A percentile compares a stretch with the other conserved stretches of the same genome.
These are phyloP conservation scores for Macrotrachela quadricornifera DNA, from an alignment of 1,140 invertebrate genomes.

Conservation along the genomic window DNA sequence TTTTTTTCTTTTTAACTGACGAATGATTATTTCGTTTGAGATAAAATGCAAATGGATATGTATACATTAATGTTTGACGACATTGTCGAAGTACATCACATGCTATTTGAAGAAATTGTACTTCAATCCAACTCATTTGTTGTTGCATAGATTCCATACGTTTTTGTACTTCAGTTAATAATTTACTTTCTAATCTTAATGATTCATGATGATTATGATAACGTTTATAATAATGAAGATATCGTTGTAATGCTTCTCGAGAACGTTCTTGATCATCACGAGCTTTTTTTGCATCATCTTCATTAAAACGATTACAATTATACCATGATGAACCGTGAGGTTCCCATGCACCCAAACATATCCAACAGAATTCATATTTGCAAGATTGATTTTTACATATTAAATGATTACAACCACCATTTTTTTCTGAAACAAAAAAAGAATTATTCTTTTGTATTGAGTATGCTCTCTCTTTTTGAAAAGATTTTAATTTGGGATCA, in stretches of 20 bases:
- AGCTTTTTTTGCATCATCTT: constrained; percentile 81
- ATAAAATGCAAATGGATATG: constrained; percentile 97
- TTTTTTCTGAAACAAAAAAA: constrained; percentile 36
- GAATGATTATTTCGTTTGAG: constrained; percentile 92
- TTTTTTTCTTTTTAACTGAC: constrained; percentile 94
- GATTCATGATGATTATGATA: constrained; percentile 99
- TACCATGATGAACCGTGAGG: constrained; percentile 96
- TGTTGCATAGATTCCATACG: constrained; percentile 99
- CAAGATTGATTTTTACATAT: constrained; percentile 96
- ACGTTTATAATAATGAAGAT: constrained; percentile 92
- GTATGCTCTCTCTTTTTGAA: too few relatives aligned
- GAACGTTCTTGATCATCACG: constrained; percentile 84
- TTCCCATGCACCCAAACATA: constrained; percentile 92
- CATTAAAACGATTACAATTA: constrained; percentile 91
- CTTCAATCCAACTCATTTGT: constrained; percentile 99
- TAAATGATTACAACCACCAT: constrained; percentile 98
- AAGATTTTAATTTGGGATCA: too few relatives aligned
- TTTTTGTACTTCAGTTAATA: constrained; percentile 46
- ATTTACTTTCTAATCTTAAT: constrained; percentile 85
- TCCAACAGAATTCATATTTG: constrained; percentile 95
- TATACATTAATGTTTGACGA: constrained; percentile 92
- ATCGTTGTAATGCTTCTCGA: constrained; percentile 65
- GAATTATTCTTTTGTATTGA: too few relatives aligned
- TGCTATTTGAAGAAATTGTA: constrained; percentile 86
- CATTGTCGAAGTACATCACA: constrained; percentile 92